phyloP scores from a whole-genome alignment of 2,888 invertebrate species.

The Eupelmus urozonus region DNA sequence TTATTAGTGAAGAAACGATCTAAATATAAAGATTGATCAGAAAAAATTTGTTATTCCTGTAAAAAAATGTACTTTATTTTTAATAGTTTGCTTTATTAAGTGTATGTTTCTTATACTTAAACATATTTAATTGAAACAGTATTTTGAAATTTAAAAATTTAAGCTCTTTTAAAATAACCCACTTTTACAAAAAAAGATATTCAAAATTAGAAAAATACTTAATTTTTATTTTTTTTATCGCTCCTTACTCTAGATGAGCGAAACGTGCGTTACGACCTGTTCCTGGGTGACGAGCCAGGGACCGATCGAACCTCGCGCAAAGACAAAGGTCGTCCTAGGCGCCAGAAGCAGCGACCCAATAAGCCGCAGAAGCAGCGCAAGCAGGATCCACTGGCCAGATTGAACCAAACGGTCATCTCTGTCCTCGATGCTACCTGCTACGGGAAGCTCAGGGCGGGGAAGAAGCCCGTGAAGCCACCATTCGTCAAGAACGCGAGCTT shows the following conservation, averaged over 20 bases:
- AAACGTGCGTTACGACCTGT: constrained; percentile 63
- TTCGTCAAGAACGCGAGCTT: constrained; percentile 67
- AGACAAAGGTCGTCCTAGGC: constrained; percentile 15
- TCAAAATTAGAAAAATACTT: too few species aligned
- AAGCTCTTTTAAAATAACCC: too few species aligned
- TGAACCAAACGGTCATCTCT: constrained; percentile 70
- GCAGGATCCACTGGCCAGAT: constrained; percentile 60
- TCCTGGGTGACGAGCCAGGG: constrained; percentile 63
- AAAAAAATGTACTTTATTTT: too few species aligned
- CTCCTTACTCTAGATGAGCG: constrained; percentile 49
- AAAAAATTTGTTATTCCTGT: too few species aligned
- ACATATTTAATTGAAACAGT: neutral
- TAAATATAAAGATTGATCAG: too few species aligned
- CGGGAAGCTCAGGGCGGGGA: constrained; percentile 52
- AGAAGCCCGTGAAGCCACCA: constrained; percentile 68
- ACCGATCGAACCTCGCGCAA: constrained; percentile 61
- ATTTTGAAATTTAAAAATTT: neutral
- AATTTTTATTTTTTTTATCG: neutral
- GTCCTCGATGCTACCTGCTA: constrained; percentile 60
- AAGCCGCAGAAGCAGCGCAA: constrained; percentile 64
- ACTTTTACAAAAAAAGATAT: too few species aligned
- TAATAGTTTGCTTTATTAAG: too few species aligned
- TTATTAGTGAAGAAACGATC: too few species aligned
- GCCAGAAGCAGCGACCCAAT: constrained; percentile 62
- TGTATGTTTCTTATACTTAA: too few species aligned